phyloP scores from a whole-genome alignment of 1,140 invertebrate genomes.

The Tetragonula clypearis region DNA sequence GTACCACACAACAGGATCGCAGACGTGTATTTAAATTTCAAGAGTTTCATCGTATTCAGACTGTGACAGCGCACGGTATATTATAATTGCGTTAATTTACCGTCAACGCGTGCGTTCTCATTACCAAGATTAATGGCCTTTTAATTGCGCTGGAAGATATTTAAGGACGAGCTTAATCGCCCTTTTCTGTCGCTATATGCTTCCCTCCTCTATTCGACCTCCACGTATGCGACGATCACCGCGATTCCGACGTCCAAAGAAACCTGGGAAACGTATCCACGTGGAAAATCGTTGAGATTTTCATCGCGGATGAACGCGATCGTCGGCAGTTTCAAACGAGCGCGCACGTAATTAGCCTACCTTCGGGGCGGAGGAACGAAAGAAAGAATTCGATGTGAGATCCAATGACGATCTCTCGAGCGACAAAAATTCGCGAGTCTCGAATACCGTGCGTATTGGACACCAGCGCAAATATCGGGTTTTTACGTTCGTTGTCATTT shows the following conservation, averaged over 20 bases:
- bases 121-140: slow-evolving; percentile 72
- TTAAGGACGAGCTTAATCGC: slow-evolving; percentile 36
- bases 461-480: neutral
- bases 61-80: slow-evolving; percentile 74
- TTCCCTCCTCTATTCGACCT: no score
- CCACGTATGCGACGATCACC: no score
- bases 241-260: neutral
- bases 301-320: no score
- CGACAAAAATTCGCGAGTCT: neutral
- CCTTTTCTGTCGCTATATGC: neutral
- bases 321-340: neutral
- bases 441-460: neutral
- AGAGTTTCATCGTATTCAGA: slow-evolving; percentile 74
- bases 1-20: slow-evolving; percentile 43
- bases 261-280: neutral
- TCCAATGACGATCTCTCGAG: neutral
- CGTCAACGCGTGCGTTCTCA: slow-evolving; percentile 59
- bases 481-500: neutral
- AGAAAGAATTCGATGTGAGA: neutral
- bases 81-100: slow-evolving; percentile 63
- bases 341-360: neutral
- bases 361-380: neutral
- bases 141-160: slow-evolving; percentile 69
- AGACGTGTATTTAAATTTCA: slow-evolving; percentile 69
- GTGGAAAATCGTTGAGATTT: neutral